Evolutionary conservation across 23 tunicate genomes (phyloP).

Genomic region (Trididemnum miniatum): DNA sequence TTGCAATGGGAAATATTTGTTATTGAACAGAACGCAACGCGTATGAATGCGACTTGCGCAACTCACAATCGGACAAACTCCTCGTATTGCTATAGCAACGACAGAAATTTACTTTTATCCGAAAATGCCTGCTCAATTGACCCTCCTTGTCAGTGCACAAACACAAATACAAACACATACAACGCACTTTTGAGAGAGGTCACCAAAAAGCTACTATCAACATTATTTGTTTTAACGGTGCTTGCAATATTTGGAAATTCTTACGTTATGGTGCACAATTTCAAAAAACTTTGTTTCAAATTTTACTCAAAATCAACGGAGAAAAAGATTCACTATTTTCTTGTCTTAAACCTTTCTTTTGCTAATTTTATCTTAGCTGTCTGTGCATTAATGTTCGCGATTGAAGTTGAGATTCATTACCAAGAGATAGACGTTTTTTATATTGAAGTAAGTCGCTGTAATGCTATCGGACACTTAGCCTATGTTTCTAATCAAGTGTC

Average conservation of each 20-base stretch:
- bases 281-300: neutral
- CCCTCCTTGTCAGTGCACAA: too few relatives aligned
- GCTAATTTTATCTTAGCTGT: neutral
- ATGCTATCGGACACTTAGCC: neutral
- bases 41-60: too few relatives aligned
- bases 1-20: too few relatives aligned
- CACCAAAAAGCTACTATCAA: too few relatives aligned
- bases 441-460: neutral
- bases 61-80: too few relatives aligned
- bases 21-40: too few relatives aligned
- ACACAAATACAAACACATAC: too few relatives aligned
- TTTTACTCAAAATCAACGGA: neutral
- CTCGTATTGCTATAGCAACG: too few relatives aligned
- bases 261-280: neutral
- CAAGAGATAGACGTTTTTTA: neutral
- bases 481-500: neutral
- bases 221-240: neutral
- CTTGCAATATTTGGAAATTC: slow-evolving; percentile 10
- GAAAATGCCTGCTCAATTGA: too few relatives aligned
- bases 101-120: too few relatives aligned
- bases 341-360: neutral
- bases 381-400: neutral
- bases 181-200: too few relatives aligned
- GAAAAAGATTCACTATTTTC: neutral
- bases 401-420: neutral